phyloP scores from a whole-genome alignment of 2,113 vertebrate genomes.

The Acanthochromis polyacanthus region DNA sequence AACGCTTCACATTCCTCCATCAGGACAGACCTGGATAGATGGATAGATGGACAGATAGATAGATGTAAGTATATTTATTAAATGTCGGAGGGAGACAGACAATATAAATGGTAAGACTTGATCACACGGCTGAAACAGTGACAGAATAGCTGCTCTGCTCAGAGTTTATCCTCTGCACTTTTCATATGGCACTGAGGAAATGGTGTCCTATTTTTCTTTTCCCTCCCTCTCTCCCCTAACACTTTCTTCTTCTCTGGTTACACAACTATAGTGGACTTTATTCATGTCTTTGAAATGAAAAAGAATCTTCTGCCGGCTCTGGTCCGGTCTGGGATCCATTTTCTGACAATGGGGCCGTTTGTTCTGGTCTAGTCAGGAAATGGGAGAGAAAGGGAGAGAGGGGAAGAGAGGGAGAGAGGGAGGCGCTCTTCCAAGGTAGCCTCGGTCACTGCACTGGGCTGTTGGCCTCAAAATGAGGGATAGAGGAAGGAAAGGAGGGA shows the following conservation, averaged over 20 bases:
- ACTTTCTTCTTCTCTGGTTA: slow-evolving; percentile 56
- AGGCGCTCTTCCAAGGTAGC: slow-evolving; percentile 50
- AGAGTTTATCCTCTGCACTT: slow-evolving; percentile 46
- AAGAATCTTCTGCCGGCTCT: slow-evolving; percentile 62
- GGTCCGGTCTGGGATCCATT: slow-evolving; percentile 69
- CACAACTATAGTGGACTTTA: slow-evolving; percentile 62
- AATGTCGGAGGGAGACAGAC: background rate
- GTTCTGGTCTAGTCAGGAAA: slow-evolving; percentile 74
- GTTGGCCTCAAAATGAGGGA: slow-evolving; percentile 59
- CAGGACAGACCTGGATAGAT: slow-evolving; percentile 79
- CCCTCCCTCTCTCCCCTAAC: background rate
- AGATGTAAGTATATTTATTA: no score
- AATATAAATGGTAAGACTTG: background rate
- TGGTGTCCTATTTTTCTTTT: slow-evolving; percentile 43
- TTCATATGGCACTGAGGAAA: slow-evolving; percentile 37
- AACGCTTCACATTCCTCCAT: slow-evolving; percentile 80
- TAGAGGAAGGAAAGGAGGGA: slow-evolving; percentile 52
- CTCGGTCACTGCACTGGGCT: slow-evolving; percentile 40
- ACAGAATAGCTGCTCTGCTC: slow-evolving; percentile 10
- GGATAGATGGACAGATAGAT: background rate
- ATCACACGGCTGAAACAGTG: background rate
- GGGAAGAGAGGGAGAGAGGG: slow-evolving; percentile 5
- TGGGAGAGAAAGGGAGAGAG: slow-evolving; percentile 36
- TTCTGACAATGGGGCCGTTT: slow-evolving; percentile 78
- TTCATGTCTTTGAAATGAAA: slow-evolving; percentile 60